Evolutionary conservation across 2,888 invertebrate genomes (phyloP).

Genomic region (Apamea crenata): DNA sequence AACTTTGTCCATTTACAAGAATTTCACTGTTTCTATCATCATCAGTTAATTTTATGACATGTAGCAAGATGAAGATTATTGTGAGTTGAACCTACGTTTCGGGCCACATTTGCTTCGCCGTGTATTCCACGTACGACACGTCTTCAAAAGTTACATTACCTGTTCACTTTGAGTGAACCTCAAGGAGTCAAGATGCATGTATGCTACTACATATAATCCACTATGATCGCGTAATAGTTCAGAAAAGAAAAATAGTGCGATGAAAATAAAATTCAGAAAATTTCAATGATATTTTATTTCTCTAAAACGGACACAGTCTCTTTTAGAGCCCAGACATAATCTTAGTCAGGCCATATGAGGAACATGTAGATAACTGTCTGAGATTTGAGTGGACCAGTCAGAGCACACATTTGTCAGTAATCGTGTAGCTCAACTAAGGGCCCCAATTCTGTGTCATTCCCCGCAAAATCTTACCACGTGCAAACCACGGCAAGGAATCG

Average conservation of each 20-base stretch:
- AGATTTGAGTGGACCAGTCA: not conserved
- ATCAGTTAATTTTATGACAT: not conserved
- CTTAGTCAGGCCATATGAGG: not conserved
- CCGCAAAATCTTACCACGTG: not conserved
- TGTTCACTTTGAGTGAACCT: conserved; percentile 19
- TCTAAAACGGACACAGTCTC: not conserved
- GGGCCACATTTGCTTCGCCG: conserved; percentile 6
- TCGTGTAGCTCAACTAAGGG: not conserved
- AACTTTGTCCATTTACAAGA: not conserved
- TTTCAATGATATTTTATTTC: not conserved
- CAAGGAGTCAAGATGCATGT: conserved; percentile 32
- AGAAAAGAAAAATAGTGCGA: not conserved
- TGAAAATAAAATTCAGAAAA: not conserved
- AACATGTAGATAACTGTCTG: not conserved
- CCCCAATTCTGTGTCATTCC: not conserved
- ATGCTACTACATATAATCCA: conserved; percentile 13
- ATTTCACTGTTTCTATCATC: not conserved
- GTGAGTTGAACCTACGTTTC: conserved; percentile 8
- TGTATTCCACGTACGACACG: conserved; percentile 46
- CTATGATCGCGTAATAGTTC: conserved; percentile 1
- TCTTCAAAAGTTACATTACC: conserved; percentile 39
- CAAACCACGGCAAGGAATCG: not conserved
- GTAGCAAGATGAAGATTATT: not conserved
- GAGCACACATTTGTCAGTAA: not conserved
- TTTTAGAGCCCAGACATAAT: not conserved